Evolutionary conservation across 64 coral and sea anemone genomes (phyloP), one percentile per base, ranked within the genome.

Genomic region (Hydrozoanthus tunicans): DNA sequence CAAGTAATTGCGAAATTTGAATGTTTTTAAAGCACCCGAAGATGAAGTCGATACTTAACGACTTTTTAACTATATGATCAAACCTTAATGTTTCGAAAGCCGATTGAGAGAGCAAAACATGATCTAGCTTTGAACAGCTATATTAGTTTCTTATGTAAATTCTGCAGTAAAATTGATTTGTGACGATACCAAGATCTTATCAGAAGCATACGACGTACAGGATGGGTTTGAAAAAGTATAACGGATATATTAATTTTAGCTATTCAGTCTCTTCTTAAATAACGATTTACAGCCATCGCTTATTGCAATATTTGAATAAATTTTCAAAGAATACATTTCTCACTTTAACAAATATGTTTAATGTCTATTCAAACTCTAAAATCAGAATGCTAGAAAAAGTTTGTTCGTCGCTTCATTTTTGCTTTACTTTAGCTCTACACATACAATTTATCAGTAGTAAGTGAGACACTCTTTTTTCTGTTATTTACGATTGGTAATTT

Each of bases 251-350:
- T 43, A 43, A 43, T 43, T 0, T 43, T 43, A 43, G 32, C 32
- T 43, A 43, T 43, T 43, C 32, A 43, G 32, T 43, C 32, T 43
- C 32, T 43, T 43, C 32, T 43, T 17, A 60, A 88, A 70, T 72
- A 5, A 7, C 25, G 69, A 88, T 51, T 88, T 51, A 56, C 68
- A 51, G 56, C 70, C 56, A 74, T 59, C 3, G 9, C 24, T 70
- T 56, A 72, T 57, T 32, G 10, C 7, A 61, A 27, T 59, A 59
- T 70, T 57, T 71, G 23, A 70, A 70, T 85, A 85, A 74, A 43
- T 88, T 74, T 20, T 20, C 20, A 20, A 75, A 74, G 56, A 75
- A 74, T 75, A 55, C 56, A 75, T 9, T 82, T 73, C 54, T 73
- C 14, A 26, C 67, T 72, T 61, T 58, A 60, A 51, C 13, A 73